Base-by-base conservation (phyloP, 2,888 invertebrate species). In the Ditula angustiorana region DNA sequence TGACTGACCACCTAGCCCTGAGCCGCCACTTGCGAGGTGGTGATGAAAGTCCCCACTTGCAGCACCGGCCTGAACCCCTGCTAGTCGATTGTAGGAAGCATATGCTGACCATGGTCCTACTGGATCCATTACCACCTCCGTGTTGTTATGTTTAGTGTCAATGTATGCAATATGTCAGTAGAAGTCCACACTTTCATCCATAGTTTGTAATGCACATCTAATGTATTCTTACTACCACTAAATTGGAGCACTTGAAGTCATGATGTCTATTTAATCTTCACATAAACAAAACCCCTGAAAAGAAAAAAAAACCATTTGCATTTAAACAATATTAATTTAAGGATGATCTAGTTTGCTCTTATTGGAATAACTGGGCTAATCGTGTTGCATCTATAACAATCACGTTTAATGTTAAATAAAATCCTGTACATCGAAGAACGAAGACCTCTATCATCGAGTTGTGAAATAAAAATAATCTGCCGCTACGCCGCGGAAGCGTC, bases 91-190 rank as follows among this genome's bases (percentile, higher is more conserved):
- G 94, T 97, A 97, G 77, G 96, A 95, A 85, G 95, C 94, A 90
- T 96, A 96, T 85, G 95, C 95, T 85, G 95, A 95, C 97, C 97
- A 97, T 93, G 97, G 96, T 93, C 96, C 96, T 89, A 96, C 96
- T 87, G 97, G 97, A 95, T 97, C 97, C 97, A 97, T 97, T 93
- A 93, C 93, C 93, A 92, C 86, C 91, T 92, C 85, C 88, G 91
- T 90, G 85, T 81, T 88, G 82, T 85, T 79, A 76, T 80, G 70
- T 79, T 79, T 80, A 78, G 77, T 84, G 79, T 86, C 81, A 89
- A 86, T 88, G 81, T 86, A 88, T 83, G 80, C 84, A 88, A 82
- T 86, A 80, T 89, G 85, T 92, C 88, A 92, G 86, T 86, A 85
- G 82, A 85, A 85, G 88, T 91, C 90, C 91, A 90, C 92, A 90